Base-by-base conservation (phyloP, 1,140 invertebrate genomes). In the Trichonephila clavipes region DNA sequence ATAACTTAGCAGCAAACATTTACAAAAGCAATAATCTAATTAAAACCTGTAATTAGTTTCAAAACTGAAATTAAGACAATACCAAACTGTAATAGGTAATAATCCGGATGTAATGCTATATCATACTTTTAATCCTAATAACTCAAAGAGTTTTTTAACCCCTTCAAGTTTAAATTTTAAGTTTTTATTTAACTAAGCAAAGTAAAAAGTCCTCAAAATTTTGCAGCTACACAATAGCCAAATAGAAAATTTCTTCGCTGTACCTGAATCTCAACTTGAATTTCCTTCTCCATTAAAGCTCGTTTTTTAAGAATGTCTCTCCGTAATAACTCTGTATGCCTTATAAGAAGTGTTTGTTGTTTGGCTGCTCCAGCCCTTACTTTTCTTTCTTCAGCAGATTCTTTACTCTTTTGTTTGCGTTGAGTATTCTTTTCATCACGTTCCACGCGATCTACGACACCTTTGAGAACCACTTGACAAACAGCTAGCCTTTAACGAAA, bases 291-390 rank as follows among this genome's bases (percentile, higher is more conserved):
- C 81, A 99, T 96, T 5, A 98, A 95, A 7, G 97, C 97, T 94
- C 98, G 96, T 95, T 99, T 99, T 95, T 98, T 98, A 64, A 98
- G 96, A 92, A 99, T 99, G 95, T 99, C 98, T 95, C 98, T 99
- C 95, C 99, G 99, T 28, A 99, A 96, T 94, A 98, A 96, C 95
- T 99, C 98, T 95, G 99, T 99, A 94, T 99, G 98, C 94, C 97
- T 97, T 95, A 97, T 97, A 28, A 98, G 95, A 19, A 95, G 92
- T 61, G 95, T 94, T 87, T 96, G 95, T 58, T 95, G 94, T 94
- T 96, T 96, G n/a, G 95, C 95, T 24, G 95, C 94, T 44, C 95
- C 94, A 10, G 95, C 93, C 85, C 95, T 94, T 72, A 95, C 95
- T 94, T 95, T 95, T 94, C 95, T 95, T 94, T 96, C 95, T 91